Evolutionary conservation across 2,113 vertebrate genomes (phyloP).

Genomic region (Hydropotes inermis): DNA sequence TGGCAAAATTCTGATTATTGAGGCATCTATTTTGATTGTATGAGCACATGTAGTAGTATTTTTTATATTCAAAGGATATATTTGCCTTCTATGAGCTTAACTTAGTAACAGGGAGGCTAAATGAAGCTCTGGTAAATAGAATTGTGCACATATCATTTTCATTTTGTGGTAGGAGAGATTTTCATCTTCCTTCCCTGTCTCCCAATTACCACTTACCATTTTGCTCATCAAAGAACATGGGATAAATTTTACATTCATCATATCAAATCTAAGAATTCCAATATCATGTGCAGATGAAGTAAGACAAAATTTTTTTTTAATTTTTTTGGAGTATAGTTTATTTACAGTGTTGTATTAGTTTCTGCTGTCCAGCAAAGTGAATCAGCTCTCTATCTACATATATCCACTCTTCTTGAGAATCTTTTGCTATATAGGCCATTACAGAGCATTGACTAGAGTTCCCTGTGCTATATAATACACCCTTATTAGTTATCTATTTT

Average conservation of each 20-base stretch:
- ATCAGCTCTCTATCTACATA: background rate
- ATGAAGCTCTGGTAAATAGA: background rate
- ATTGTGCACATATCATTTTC: background rate
- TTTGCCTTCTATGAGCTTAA: background rate
- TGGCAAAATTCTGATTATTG: background rate
- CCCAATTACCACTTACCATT: background rate
- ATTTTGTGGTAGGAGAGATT: constrained; percentile 6
- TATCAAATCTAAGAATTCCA: background rate
- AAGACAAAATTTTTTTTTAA: background rate
- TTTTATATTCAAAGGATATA: background rate
- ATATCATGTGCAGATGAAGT: background rate
- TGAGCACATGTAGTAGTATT: background rate
- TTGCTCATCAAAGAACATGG: background rate
- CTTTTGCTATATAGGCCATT: background rate
- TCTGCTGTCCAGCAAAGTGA: background rate
- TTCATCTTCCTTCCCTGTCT: background rate
- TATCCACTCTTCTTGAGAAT: background rate
- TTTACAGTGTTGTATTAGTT: background rate
- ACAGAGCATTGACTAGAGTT: background rate
- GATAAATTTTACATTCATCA: background rate
- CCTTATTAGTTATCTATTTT: background rate
- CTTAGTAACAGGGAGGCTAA: background rate
- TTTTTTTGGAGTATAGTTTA: background rate
- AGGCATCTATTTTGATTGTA: background rate
- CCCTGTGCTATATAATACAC: background rate